Base-by-base conservation (phyloP, 2,113 vertebrate genomes). In the Leucosticte australis region DNA sequence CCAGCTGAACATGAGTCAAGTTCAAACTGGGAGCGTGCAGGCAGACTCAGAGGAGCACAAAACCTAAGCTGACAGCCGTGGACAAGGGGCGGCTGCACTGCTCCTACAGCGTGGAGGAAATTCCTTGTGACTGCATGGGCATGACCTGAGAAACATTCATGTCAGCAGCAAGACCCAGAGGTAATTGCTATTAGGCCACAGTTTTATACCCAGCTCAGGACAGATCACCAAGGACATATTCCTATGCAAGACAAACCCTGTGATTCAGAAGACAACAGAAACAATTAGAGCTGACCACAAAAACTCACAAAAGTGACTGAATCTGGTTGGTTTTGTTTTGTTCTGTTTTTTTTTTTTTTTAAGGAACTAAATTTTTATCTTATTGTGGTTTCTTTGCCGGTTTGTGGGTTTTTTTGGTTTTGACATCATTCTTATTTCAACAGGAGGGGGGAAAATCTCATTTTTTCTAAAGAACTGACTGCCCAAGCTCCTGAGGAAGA, bases 1-100 rank as follows among this genome's bases (percentile, higher is more conserved):
- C 83, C 96, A 96, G 92, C 76, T 96, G 95, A 92, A 94, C 80
- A 64, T 17, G 86, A 95, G 73, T 93, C 92, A 94, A 92, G 69
- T 56, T 82, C 94, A 89, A 71, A 91, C 69, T 56, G 68, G 71
- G 80, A 84, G 73, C 0, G 0, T 64, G 80, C 84, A 80, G 80
- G 76, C 76, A 63, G 59, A 63, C 60, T 81, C 63, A 75, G 68
- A 93, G 80, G 27, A 96, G 65, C 83, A 84, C 92, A 94, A 94
- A 97, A 78, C 56, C 64, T 21, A 71, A 94, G 76, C 17, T 86
- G 94, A 92, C 94, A 96, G 89, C 83, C 2, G 0, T 78, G 80
- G 80, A 68, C 64, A 67, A 74, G 47, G 52, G 68, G 52, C 33
- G 39, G 55, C 59, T 92, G 65, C 86, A 63, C 37, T 90, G 64